Base-by-base conservation (phyloP, 2,888 invertebrate species). In the Pegoplata infirma region DNA sequence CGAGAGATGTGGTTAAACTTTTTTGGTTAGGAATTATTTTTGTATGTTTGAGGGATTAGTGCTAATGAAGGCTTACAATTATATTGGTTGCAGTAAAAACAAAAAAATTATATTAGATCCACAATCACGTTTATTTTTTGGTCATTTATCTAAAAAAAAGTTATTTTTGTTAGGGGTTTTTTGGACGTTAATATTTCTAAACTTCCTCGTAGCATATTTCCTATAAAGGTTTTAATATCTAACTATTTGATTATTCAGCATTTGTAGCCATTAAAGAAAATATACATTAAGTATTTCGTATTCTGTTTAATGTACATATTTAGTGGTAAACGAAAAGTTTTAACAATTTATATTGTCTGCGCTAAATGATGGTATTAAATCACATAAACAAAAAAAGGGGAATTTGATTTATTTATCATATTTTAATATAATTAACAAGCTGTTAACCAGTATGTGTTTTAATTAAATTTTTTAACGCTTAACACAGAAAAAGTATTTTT, bases 1-100 rank as follows among this genome's bases (percentile, higher is more conserved):
- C n/a, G n/a, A 51, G 25, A 55, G 28, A 64, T 58, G 64, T 51
- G 56, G 72, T 64, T 64, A 73, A 40, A 64, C 58, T 64, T 58
- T 63, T 47, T 49, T 3, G 72, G 64, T 64, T 40, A 58, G 8
- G 40, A 58, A 72, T 21, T 72, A 63, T 72, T 40, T 56, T 36
- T 17, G 19, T 58, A 64, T 64, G 40, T 64, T 64, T 56, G 56
- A 58, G 49, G 64, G 72, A 64, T 73, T 73, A 64, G 40, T 64
- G 64, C 56, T 73, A 73, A 73, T 64, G 72, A 73, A 40, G 64
- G 56, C 40, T 64, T 19, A 36, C 1, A 58, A 23, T 44, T 23
- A 40, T 36, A 5, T 8, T 47, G 47, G 51, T 49, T 4, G 23
- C 23, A 2, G 25, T 25, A 40, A 40, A n/a, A 40, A 12, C 21